A percentile compares a stretch with the other conserved stretches of the same genome.
Evolutionary conservation across 2,113 vertebrate species (phyloP).

Genomic region (Chelonoidis abingdonii): DNA sequence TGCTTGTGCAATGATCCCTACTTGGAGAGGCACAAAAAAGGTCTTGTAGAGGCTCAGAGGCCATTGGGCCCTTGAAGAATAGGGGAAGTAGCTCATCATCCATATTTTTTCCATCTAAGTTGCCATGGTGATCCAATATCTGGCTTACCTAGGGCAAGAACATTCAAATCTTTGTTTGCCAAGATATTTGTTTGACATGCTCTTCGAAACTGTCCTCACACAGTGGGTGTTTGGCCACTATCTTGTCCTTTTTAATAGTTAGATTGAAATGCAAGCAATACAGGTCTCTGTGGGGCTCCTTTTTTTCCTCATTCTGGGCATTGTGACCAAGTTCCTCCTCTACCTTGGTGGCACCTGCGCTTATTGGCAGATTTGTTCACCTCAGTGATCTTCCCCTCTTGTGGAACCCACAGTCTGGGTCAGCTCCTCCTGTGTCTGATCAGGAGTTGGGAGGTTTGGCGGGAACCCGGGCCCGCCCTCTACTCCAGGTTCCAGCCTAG

Average conservation of each 20-base stretch:
- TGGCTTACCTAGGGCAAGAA: background rate
- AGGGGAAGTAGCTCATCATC: background rate
- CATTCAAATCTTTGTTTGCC: background rate
- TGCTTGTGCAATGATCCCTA: background rate
- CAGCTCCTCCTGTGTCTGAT: too few relatives aligned
- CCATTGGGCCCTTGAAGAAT: background rate
- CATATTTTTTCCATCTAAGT: background rate
- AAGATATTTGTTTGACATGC: background rate
- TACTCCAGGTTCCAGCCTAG: too few relatives aligned
- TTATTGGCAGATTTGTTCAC: too few relatives aligned
- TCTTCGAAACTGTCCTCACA: background rate
- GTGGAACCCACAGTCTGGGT: too few relatives aligned
- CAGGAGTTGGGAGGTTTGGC: too few relatives aligned
- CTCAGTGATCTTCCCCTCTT: too few relatives aligned
- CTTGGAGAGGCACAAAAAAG: background rate
- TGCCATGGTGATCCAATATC: background rate
- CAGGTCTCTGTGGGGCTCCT: background rate
- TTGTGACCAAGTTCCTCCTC: too few relatives aligned
- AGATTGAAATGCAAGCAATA: background rate
- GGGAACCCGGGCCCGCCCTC: too few relatives aligned
- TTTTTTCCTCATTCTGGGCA: background rate
- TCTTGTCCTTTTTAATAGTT: background rate
- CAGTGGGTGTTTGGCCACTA: background rate
- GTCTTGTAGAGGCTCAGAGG: background rate
- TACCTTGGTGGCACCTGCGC: too few relatives aligned